These are phyloP conservation scores for Pediacus dermestoides DNA, from an alignment of 2,888 invertebrate species.

Conservation along the genomic window DNA sequence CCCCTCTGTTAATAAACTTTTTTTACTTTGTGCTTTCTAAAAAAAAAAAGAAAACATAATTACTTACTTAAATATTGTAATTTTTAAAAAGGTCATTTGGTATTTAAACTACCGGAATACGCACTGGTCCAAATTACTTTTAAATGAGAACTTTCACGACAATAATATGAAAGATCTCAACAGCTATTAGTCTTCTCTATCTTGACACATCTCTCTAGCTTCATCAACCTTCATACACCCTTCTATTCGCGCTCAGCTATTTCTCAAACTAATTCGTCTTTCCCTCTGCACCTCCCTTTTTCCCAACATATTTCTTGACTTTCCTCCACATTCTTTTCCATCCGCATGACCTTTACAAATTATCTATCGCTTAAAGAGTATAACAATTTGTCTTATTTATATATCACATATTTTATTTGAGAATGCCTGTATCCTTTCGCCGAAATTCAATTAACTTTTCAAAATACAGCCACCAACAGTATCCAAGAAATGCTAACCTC, in stretches of 20 bases:
- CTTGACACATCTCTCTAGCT: constrained; percentile 34
- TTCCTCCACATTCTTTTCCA: constrained; percentile 8
- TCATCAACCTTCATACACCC: constrained; percentile 31
- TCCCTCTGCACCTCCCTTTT: constrained; percentile 16
- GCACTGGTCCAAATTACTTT: no score
- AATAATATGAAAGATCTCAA: constrained; percentile 31
- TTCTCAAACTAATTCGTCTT: constrained; percentile 33
- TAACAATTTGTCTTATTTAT: constrained; percentile 10
- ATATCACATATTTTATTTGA: constrained; percentile 3
- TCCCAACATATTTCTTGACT: constrained; percentile 17
- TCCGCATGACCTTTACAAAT: constrained; percentile 9
- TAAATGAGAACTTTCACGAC: constrained; percentile 26
- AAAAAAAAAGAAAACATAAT: no score
- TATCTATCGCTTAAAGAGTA: constrained; percentile 10
- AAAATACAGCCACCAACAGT: no score
- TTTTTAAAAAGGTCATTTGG: no score
- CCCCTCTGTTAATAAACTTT: no score
- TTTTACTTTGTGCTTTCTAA: no score
- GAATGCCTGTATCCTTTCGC: no score
- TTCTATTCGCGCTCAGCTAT: constrained; percentile 29
- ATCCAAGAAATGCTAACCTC: no score
- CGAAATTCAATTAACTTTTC: no score
- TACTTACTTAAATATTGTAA: no score
- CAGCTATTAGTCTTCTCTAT: constrained; percentile 33
- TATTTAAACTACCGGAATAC: no score